Conservation (phyloP, 2,797 vertebrate species). For the Antennarius maculatus region DNA sequence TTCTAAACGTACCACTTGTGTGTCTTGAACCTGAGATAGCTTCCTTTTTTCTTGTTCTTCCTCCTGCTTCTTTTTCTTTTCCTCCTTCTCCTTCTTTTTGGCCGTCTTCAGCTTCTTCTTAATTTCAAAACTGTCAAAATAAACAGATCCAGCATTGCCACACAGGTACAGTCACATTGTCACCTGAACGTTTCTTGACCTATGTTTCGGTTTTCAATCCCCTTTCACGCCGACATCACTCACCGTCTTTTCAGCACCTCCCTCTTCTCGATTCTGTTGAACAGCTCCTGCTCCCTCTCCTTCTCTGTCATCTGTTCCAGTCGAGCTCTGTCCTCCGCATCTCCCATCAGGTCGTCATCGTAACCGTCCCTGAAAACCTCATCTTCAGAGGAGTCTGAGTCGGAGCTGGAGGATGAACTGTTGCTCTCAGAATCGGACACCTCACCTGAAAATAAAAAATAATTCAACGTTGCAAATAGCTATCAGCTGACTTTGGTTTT, state of each 20-base stretch:
- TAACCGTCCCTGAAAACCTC: conserved; percentile 97
- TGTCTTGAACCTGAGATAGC: conserved; percentile 93
- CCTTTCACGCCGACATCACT: conserved; percentile 22
- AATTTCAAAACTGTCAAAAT: conserved; percentile 91
- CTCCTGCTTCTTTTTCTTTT: conserved; percentile 98
- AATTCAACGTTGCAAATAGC: not conserved
- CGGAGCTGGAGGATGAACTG: conserved; percentile 96
- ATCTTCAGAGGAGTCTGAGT: conserved; percentile 96
- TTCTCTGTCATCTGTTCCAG: conserved; percentile 99
- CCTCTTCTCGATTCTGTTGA: conserved; percentile 97
- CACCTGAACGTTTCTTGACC: not conserved
- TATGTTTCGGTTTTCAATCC: not conserved
- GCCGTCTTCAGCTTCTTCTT: conserved; percentile 98
- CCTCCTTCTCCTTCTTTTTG: conserved; percentile 98
- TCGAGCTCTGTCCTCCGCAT: conserved; percentile 94
- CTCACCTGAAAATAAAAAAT: conserved; percentile 83
- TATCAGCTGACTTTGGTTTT: not conserved
- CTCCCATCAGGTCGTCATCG: conserved; percentile 97
- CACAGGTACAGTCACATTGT: not conserved
- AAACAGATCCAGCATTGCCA: not conserved
- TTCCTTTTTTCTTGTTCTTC: conserved; percentile 98
- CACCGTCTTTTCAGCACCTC: conserved; percentile 98
- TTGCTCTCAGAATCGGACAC: conserved; percentile 98
- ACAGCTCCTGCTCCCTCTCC: conserved; percentile 96
- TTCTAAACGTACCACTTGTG: conserved; percentile 86